Evolutionary conservation across 2,888 invertebrate species (phyloP).

Genomic region (Tolmerus cingulatus): DNA sequence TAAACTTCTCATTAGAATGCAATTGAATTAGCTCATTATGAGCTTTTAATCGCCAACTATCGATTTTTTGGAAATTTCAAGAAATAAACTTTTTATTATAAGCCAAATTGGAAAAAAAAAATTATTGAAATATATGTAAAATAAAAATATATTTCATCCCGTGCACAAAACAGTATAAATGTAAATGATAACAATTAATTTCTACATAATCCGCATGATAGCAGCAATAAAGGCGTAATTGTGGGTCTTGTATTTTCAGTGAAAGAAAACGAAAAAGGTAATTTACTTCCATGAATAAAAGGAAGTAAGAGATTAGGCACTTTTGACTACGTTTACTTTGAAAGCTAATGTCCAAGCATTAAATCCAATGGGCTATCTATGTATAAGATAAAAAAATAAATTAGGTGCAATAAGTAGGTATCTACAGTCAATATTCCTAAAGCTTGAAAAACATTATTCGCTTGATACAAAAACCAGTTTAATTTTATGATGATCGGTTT

Average conservation of each 20-base stretch:
- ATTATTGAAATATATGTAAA: too few relatives aligned
- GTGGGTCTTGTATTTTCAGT: not conserved
- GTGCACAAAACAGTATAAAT: too few relatives aligned
- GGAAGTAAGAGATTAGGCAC: not conserved
- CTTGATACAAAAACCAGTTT: not conserved
- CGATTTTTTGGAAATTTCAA: not conserved
- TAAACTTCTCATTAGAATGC: too few relatives aligned
- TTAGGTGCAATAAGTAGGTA: not conserved
- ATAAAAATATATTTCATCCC: too few relatives aligned
- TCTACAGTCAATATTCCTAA: not conserved
- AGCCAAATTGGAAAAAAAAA: too few relatives aligned
- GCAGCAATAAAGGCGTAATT: too few relatives aligned
- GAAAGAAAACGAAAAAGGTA: not conserved
- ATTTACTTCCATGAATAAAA: not conserved
- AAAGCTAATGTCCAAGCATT: not conserved
- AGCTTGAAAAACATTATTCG: not conserved
- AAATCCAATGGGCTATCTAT: not conserved
- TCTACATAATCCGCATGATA: too few relatives aligned
- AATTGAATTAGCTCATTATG: not conserved
- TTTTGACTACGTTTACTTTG: not conserved
- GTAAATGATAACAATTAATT: too few relatives aligned
- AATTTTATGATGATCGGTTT: not conserved
- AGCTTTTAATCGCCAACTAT: not conserved
- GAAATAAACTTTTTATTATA: too few relatives aligned
- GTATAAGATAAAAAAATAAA: not conserved